Conservation (phyloP, 2,797 vertebrate species). For the Acrossocheilus fasciatus region DNA sequence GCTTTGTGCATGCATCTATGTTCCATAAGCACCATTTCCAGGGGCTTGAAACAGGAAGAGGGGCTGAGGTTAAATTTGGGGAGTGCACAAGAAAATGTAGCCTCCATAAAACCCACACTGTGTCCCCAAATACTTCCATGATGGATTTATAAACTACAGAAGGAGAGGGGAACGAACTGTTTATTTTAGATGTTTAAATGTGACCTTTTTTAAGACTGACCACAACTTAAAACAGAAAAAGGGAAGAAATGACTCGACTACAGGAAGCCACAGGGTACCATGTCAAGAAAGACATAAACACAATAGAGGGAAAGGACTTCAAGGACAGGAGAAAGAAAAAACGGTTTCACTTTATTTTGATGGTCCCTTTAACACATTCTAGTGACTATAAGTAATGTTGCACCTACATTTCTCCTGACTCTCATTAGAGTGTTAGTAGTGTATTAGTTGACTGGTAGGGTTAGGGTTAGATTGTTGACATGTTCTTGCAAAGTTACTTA, state of each 20-base stretch:
- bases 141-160: slow-evolving; percentile 74
- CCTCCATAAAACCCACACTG: slow-evolving; percentile 67
- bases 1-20: background rate
- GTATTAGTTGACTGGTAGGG: too few species aligned
- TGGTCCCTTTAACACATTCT: too few species aligned
- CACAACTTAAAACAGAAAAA: slow-evolving; percentile 42
- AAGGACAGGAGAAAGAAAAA: slow-evolving; percentile 5
- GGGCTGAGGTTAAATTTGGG: slow-evolving; percentile 64
- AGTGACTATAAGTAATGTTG: too few species aligned
- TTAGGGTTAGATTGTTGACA: too few species aligned
- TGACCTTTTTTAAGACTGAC: slow-evolving; percentile 54
- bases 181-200: slow-evolving; percentile 67
- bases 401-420: too few species aligned
- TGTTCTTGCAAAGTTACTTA: too few species aligned
- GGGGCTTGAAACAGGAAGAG: slow-evolving; percentile 68
- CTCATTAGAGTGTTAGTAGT: too few species aligned
- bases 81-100: slow-evolving; percentile 65
- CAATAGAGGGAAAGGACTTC: slow-evolving; percentile 34
- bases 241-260: slow-evolving; percentile 40
- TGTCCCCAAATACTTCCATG: slow-evolving; percentile 71
- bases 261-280: slow-evolving; percentile 48
- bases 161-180: slow-evolving; percentile 55
- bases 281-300: slow-evolving; percentile 49
- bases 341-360: too few species aligned
- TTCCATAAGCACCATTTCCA: slow-evolving; percentile 23